These are phyloP conservation scores for Orchesella cincta DNA, from an alignment of 1,140 invertebrate species.

Conservation along the genomic window DNA sequence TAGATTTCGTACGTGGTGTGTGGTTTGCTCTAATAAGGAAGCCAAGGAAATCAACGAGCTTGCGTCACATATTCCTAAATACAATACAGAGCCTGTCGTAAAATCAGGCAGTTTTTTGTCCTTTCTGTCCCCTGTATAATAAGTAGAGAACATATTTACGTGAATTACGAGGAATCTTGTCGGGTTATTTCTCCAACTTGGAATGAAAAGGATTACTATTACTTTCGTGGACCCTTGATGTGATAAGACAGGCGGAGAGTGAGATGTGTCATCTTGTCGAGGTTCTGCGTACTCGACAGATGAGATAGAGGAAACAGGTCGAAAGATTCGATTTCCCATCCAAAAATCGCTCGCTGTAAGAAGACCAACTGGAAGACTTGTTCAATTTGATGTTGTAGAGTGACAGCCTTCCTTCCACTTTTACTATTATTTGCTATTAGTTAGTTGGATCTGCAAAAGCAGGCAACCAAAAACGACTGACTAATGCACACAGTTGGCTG, in stretches of 20 bases:
- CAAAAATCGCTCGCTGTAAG: neutral
- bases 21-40: too few relatives aligned
- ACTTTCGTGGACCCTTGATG: slow-evolving; percentile 14
- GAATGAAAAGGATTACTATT: slow-evolving; percentile 9
- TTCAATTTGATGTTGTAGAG: slow-evolving; percentile 1
- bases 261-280: slow-evolving; percentile 7
- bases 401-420: neutral
- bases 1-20: too few relatives aligned
- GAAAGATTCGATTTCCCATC: slow-evolving; percentile 20
- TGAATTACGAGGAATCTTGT: neutral
- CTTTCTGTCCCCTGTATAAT: too few relatives aligned
- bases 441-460: too few relatives aligned
- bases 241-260: slow-evolving; percentile 13
- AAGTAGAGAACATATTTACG: too few relatives aligned
- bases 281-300: neutral
- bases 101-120: too few relatives aligned
- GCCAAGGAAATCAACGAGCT: too few relatives aligned
- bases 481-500: too few relatives aligned
- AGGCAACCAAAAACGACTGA: too few relatives aligned
- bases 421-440: neutral
- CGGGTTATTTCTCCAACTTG: neutral
- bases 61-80: too few relatives aligned
- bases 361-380: neutral
- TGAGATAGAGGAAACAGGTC: neutral
- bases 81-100: too few relatives aligned